phyloP scores from a whole-genome alignment of 2,797 vertebrate species.

The Pygocentrus nattereri region DNA sequence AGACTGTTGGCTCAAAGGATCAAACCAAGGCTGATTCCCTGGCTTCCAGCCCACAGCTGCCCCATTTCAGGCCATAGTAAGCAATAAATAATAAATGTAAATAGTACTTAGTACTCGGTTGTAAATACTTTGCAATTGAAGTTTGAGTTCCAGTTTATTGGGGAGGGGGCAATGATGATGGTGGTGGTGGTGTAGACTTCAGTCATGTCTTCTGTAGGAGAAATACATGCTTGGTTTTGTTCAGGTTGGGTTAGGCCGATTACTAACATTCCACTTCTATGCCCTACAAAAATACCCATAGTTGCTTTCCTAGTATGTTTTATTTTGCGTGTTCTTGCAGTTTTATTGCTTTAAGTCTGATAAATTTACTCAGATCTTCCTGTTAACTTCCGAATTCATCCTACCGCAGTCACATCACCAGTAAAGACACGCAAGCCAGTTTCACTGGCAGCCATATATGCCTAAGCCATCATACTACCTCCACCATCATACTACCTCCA shows the following conservation, averaged over 20 bases:
- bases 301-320: background rate
- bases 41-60: no score
- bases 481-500: background rate
- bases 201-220: background rate
- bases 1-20: no score
- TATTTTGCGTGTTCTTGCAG: background rate
- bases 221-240: background rate
- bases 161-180: no score
- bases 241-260: background rate
- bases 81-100: no score
- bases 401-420: background rate
- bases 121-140: background rate
- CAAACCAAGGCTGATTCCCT: no score
- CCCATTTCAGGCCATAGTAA: no score
- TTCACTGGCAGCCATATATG: background rate
- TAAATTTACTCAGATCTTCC: background rate
- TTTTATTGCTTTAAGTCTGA: background rate
- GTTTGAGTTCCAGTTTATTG: background rate
- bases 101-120: no score
- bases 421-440: background rate
- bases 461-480: background rate
- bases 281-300: background rate
- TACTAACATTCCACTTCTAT: background rate
- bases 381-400: background rate
- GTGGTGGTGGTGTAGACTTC: background rate